phyloP scores from a whole-genome alignment of 1,140 invertebrate genomes.

The Achatina immaculata region DNA sequence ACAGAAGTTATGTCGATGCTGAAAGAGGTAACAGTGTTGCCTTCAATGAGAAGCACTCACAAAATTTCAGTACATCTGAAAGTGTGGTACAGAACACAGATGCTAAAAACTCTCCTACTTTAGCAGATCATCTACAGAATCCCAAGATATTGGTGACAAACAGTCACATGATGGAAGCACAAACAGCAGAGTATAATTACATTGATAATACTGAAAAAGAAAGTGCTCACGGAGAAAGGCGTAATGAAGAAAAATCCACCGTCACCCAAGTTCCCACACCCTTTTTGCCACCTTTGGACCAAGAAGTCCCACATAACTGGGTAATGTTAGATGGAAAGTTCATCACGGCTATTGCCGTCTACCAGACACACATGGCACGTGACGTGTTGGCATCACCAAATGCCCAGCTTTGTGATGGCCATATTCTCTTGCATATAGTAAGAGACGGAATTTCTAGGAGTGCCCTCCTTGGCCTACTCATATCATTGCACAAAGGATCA shows the following conservation, averaged over 20 bases:
- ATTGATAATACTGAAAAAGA: slow-evolving; percentile 16
- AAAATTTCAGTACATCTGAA: no score
- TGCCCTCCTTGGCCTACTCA: slow-evolving; percentile 79
- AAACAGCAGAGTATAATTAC: no score
- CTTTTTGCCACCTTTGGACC: slow-evolving; percentile 79
- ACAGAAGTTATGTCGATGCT: no score
- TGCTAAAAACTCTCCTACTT: no score
- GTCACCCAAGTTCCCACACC: slow-evolving; percentile 52
- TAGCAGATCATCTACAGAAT: no score
- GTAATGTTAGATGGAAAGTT: slow-evolving; percentile 85
- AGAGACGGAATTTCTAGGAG: slow-evolving; percentile 78
- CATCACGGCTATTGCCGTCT: slow-evolving; percentile 88
- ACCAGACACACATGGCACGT: slow-evolving; percentile 88
- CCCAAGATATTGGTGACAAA: no score
- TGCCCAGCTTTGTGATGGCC: slow-evolving; percentile 86
- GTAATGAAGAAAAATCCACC: slow-evolving; percentile 40
- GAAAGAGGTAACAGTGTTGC: no score
- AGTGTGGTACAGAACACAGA: no score
- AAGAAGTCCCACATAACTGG: slow-evolving; percentile 83
- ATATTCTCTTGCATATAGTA: slow-evolving; percentile 90
- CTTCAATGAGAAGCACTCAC: no score
- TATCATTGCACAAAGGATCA: slow-evolving; percentile 54
- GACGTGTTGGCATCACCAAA: slow-evolving; percentile 88
- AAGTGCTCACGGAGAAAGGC: slow-evolving; percentile 46
- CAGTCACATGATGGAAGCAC: no score